phyloP scores from a whole-genome alignment of 2,888 invertebrate genomes.

The Trissolcus japonicus region DNA sequence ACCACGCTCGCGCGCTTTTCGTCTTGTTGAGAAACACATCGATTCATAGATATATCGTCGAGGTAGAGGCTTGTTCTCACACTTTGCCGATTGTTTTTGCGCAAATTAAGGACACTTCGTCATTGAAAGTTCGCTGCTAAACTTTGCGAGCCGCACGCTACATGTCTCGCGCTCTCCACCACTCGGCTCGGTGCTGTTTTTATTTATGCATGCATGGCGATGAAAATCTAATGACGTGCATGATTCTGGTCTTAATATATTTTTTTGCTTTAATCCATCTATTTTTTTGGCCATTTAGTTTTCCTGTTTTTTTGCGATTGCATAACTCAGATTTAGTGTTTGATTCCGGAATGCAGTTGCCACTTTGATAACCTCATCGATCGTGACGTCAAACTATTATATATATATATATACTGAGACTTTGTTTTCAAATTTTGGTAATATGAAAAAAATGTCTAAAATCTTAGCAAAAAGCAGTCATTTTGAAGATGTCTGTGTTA shows the following conservation, averaged over 20 bases:
- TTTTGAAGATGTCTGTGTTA: no score
- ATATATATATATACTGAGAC: no score
- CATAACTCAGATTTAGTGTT: conserved; percentile 4
- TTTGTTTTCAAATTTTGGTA: no score
- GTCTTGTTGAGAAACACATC: conserved; percentile 51
- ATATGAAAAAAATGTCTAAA: no score
- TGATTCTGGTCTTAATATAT: neutral
- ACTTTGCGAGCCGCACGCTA: conserved; percentile 51
- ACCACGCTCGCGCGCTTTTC: conserved; percentile 53
- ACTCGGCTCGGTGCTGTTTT: conserved; percentile 24
- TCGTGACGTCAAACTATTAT: conserved; percentile 1
- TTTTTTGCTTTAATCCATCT: conserved; percentile 1
- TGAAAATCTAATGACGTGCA: conserved; percentile 34
- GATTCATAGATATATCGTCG: conserved; percentile 50
- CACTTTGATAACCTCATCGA: conserved; percentile 3
- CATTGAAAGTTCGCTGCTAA: conserved; percentile 53
- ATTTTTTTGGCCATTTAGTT: conserved; percentile 1
- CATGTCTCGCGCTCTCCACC: conserved; percentile 36
- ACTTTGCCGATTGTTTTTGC: conserved; percentile 58
- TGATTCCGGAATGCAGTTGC: neutral
- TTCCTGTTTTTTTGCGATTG: conserved; percentile 1
- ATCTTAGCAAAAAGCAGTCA: no score
- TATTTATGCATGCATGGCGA: conserved; percentile 47
- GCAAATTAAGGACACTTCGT: conserved; percentile 56
- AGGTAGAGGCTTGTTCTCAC: conserved; percentile 53